These are phyloP conservation scores for Scomber scombrus DNA, from an alignment of 2,113 vertebrate genomes.

Conservation along the genomic window DNA sequence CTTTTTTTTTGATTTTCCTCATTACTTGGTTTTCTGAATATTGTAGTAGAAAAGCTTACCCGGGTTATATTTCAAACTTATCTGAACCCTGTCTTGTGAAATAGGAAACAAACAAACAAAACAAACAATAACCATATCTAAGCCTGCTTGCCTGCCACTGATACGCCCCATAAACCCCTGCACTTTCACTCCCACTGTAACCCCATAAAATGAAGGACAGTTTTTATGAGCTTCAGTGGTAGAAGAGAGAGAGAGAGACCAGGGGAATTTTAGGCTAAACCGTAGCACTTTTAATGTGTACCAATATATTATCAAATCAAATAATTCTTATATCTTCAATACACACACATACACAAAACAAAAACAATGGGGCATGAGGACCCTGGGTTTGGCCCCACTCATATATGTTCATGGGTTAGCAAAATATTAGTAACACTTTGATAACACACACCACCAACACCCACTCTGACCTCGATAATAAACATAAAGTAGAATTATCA, in stretches of 20 bases:
- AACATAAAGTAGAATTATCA: too few relatives aligned
- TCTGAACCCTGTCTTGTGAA: constrained; percentile 39
- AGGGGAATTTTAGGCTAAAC: neutral
- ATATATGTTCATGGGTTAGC: too few relatives aligned
- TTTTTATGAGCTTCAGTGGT: constrained; percentile 46
- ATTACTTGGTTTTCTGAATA: neutral
- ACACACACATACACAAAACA: too few relatives aligned
- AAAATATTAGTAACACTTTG: too few relatives aligned
- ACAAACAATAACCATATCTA: constrained; percentile 40
- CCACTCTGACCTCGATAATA: too few relatives aligned
- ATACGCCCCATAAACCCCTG: constrained; percentile 60
- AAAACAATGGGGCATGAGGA: neutral
- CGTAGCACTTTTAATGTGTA: neutral
- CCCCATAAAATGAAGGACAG: constrained; percentile 67
- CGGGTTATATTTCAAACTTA: constrained; percentile 33
- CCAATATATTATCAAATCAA: constrained; percentile 18
- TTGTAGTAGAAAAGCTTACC: neutral
- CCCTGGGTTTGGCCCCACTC: too few relatives aligned
- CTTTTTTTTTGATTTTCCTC: neutral
- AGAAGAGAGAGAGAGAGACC: neutral
- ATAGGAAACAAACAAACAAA: constrained; percentile 49
- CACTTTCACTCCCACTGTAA: constrained; percentile 53
- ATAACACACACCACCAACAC: too few relatives aligned
- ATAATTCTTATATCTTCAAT: neutral
- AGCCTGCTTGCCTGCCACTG: constrained; percentile 46